Evolutionary conservation across 92 coral and sea anemone species (phyloP).

Genomic region (Hydrozoanthus gracilis): DNA sequence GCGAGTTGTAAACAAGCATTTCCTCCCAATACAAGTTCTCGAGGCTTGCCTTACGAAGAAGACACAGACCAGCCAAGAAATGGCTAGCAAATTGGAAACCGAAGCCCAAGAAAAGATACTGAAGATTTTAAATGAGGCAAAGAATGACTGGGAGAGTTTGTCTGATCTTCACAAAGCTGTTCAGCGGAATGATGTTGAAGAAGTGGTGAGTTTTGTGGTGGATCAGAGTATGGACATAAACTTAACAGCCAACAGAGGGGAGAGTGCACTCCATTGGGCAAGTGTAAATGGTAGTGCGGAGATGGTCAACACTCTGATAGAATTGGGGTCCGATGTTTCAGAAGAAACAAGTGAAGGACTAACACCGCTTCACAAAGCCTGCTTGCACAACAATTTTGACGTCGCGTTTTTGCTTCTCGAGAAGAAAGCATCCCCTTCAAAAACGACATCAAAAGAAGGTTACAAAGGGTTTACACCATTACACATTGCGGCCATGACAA

Average conservation of each 20-base stretch:
- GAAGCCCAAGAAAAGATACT: constrained; percentile 13
- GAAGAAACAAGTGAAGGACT: constrained; percentile 7
- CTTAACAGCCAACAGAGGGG: neutral
- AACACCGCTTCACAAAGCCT: constrained; percentile 28
- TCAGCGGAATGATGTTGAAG: constrained; percentile 8
- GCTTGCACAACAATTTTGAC: constrained; percentile 19
- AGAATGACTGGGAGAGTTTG: constrained; percentile 14
- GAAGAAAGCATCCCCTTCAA: neutral
- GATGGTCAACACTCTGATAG: neutral
- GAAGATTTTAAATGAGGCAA: neutral
- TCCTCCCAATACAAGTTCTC: neutral
- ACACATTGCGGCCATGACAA: constrained; percentile 11
- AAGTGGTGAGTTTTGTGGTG: constrained; percentile 14
- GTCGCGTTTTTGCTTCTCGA: neutral
- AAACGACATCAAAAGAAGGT: neutral
- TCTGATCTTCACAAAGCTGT: constrained; percentile 25
- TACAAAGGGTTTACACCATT: neutral
- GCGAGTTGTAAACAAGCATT: constrained; percentile 8
- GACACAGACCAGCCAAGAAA: neutral
- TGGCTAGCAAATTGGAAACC: neutral
- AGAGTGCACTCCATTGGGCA: constrained; percentile 41
- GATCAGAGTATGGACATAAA: constrained; percentile 21
- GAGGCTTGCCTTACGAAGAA: neutral
- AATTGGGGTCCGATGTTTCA: neutral
- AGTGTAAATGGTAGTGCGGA: constrained; percentile 27